Evolutionary conservation across 2,797 vertebrate genomes (phyloP).

Genomic region (Notolabrus celidotus): DNA sequence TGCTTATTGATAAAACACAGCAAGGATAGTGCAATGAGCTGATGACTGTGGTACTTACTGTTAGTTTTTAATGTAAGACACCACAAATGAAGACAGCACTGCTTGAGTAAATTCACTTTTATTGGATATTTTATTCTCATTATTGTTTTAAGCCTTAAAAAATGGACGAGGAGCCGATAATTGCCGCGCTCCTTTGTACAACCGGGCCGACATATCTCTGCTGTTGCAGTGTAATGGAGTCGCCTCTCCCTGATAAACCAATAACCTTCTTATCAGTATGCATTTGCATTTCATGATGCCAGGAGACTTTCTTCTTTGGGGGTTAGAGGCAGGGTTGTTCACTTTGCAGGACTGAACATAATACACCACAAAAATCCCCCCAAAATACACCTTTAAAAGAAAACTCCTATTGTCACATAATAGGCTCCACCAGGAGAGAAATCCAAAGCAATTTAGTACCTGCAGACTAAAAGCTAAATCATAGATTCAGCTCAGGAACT

Average conservation of each 20-base stretch:
- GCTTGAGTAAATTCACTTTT: conserved; percentile 19
- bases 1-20: conserved; percentile 37
- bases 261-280: conserved; percentile 61
- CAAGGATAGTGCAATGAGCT: conserved; percentile 32
- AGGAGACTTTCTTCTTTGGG: conserved; percentile 20
- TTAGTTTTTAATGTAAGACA: conserved; percentile 20
- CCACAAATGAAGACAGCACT: conserved; percentile 14
- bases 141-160: conserved; percentile 24
- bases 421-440: conserved; percentile 8
- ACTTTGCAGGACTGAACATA: conserved; percentile 4
- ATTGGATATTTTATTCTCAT: conserved; percentile 29
- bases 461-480: conserved; percentile 38
- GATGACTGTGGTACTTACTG: conserved; percentile 21
- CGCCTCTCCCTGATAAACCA: conserved; percentile 60
- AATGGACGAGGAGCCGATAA: conserved; percentile 48
- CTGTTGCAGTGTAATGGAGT: conserved; percentile 51
- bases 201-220: conserved; percentile 42
- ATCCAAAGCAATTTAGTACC: conserved; percentile 26
- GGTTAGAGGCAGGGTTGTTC: conserved; percentile 25
- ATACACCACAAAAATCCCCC: conserved; percentile 11
- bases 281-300: conserved; percentile 45
- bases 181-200: conserved; percentile 33
- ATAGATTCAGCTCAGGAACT: conserved; percentile 56
- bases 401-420: conserved; percentile 25
- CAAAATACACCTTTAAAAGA: conserved; percentile 21